Conservation (phyloP, 2,797 vertebrate genomes). For the Catharus ustulatus region DNA sequence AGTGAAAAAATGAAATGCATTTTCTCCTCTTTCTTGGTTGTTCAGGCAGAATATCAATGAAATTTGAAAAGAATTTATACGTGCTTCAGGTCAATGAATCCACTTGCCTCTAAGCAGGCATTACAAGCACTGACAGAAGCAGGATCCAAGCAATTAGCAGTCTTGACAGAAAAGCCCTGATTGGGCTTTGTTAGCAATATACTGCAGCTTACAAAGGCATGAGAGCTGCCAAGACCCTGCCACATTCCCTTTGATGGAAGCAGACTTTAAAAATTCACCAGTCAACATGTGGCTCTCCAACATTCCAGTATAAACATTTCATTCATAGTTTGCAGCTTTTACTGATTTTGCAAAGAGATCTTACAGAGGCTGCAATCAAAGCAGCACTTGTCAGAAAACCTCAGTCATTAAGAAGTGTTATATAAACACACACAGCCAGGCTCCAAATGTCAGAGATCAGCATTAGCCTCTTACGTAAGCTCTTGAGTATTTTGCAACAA, state of each 20-base stretch:
- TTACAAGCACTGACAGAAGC: not conserved
- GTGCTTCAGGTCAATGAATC: conserved; percentile 22
- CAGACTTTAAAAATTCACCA: not conserved
- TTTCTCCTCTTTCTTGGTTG: conserved; percentile 32
- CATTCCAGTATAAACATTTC: not conserved
- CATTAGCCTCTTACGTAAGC: not conserved
- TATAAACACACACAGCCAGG: not conserved
- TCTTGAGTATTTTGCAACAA: not conserved
- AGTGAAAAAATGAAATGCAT: conserved; percentile 60
- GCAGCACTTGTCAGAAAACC: not conserved
- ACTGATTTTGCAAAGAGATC: not conserved
- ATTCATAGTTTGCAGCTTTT: not conserved
- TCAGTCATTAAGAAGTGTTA: not conserved
- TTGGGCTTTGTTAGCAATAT: not conserved
- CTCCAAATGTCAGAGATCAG: not conserved
- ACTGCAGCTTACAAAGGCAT: not conserved
- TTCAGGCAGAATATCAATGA: conserved; percentile 20
- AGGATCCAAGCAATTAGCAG: not conserved
- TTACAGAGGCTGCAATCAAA: not conserved
- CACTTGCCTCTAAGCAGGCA: not conserved
- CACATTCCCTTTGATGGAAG: not conserved
- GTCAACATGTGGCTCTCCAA: not conserved
- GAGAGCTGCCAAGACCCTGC: not conserved
- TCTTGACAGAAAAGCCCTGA: not conserved
- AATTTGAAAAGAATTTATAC: conserved; percentile 38